Evolutionary conservation across 2,113 vertebrate genomes (phyloP).

Genomic region (Alligator mississippiensis): DNA sequence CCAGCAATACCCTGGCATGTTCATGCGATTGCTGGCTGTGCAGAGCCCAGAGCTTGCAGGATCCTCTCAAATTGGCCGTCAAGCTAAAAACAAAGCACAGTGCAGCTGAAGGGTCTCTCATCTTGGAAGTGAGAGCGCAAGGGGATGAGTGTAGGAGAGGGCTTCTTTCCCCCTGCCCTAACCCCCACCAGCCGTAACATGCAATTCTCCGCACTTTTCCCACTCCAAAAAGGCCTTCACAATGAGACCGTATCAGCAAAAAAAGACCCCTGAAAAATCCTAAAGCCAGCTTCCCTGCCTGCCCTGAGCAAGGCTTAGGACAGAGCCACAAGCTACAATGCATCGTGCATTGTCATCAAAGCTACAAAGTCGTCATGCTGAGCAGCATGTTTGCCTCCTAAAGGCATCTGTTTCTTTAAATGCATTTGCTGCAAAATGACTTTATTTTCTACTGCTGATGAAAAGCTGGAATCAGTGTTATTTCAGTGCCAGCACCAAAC

Average conservation of each 20-base stretch:
- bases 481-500: not conserved
- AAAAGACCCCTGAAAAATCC: conserved; percentile 6
- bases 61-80: not conserved
- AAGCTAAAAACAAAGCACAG: not conserved
- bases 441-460: not conserved
- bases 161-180: not conserved
- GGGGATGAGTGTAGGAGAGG: not conserved
- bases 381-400: not conserved
- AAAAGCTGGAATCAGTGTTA: not conserved
- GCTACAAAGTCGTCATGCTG: not conserved
- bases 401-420: rapidly evolving
- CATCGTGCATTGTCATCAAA: no score
- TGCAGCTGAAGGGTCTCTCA: not conserved
- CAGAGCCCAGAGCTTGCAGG: no score
- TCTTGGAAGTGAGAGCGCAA: not conserved
- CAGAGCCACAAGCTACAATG: not conserved
- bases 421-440: not conserved
- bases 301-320: not conserved
- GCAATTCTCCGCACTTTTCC: not conserved
- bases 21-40: no score
- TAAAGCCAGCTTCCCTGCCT: not conserved
- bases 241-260: not conserved
- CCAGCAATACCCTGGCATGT: no score
- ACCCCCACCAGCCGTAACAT: not conserved
- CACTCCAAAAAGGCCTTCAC: not conserved